phyloP scores from a whole-genome alignment of 2,888 invertebrate genomes.

The Drosophila nigricruria region DNA sequence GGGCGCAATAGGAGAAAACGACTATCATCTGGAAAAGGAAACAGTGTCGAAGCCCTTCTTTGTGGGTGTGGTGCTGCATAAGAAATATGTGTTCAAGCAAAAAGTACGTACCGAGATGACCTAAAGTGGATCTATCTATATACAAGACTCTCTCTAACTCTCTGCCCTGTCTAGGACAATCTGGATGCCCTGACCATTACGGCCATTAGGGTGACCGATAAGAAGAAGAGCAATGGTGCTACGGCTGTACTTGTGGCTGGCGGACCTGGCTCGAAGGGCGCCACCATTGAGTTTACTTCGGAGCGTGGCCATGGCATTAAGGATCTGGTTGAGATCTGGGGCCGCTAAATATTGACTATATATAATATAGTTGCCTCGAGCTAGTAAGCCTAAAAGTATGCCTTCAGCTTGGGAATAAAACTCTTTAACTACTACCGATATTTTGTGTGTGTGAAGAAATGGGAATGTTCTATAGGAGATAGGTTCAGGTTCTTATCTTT shows the following conservation, averaged over 20 bases:
- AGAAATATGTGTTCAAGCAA: constrained; percentile 76
- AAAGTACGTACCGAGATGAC: constrained; percentile 46
- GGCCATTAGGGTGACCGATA: constrained; percentile 68
- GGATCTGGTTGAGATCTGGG: constrained; percentile 72
- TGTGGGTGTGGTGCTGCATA: constrained; percentile 57
- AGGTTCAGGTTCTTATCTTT: background rate
- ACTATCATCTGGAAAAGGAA: constrained; percentile 73
- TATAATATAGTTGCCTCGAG: background rate
- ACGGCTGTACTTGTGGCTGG: constrained; percentile 83
- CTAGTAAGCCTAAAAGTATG: constrained; percentile 43
- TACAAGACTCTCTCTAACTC: background rate
- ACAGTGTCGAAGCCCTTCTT: constrained; percentile 67
- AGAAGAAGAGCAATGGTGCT: constrained; percentile 81
- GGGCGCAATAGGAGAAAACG: constrained; percentile 67
- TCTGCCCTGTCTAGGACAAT: constrained; percentile 60
- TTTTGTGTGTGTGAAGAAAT: background rate
- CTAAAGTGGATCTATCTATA: no score
- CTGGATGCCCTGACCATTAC: constrained; percentile 68
- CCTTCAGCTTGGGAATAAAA: constrained; percentile 8
- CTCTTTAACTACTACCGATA: background rate
- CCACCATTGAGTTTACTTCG: constrained; percentile 85
- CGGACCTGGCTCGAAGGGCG: constrained; percentile 85
- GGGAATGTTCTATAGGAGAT: background rate
- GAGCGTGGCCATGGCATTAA: constrained; percentile 85
- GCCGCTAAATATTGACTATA: constrained; percentile 41